These are phyloP conservation scores for Gallinago solitaria DNA, from an alignment of 2,797 vertebrate species.

Conservation along the genomic window DNA sequence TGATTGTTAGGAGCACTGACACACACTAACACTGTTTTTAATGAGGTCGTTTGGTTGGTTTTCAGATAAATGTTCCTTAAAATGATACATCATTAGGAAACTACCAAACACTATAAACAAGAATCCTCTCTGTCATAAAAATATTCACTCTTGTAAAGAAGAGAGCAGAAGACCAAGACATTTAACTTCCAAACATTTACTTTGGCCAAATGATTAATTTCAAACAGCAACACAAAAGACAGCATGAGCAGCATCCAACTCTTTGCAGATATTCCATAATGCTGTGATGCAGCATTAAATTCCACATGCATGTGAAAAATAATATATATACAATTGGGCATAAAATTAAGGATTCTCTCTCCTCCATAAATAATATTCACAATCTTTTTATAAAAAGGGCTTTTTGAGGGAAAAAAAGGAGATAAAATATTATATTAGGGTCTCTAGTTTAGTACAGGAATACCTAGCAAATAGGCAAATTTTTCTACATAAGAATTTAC, in stretches of 20 bases:
- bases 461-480: background rate
- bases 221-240: background rate
- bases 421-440: background rate
- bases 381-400: background rate
- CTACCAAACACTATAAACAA: background rate
- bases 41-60: background rate
- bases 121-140: background rate
- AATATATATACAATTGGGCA: background rate
- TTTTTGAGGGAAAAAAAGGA: accelerated
- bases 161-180: background rate
- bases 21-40: background rate
- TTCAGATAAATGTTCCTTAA: background rate
- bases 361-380: background rate
- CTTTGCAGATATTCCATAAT: background rate
- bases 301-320: background rate
- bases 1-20: background rate
- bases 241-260: background rate
- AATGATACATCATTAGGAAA: background rate
- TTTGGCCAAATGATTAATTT: background rate
- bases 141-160: background rate
- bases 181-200: background rate
- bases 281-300: background rate
- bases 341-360: background rate
- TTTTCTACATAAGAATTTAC: background rate
- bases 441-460: background rate